Evolutionary conservation across 2,113 vertebrate species (phyloP).

Genomic region (Nesogale talazaci): DNA sequence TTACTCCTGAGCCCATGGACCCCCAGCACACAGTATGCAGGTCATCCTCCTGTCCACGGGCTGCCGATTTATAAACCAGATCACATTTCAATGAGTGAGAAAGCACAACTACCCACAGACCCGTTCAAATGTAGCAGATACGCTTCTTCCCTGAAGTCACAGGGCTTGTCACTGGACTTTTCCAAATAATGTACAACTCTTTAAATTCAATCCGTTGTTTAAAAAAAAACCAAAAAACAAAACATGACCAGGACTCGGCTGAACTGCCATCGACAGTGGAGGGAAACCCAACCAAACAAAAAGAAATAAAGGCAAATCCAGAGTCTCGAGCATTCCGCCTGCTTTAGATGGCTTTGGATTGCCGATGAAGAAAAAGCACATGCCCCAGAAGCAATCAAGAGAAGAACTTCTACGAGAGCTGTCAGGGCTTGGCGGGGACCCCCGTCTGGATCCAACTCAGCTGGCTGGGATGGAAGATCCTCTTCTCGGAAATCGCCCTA

Average conservation of each 20-base stretch:
- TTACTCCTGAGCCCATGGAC: neutral
- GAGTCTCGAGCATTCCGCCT: neutral
- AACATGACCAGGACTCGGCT: constrained; percentile 24
- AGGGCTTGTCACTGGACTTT: neutral
- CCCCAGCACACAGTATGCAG: neutral
- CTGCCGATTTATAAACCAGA: neutral
- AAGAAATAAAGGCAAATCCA: constrained; percentile 13
- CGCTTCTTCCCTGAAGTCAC: rapidly evolving
- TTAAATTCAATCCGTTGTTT: constrained; percentile 47
- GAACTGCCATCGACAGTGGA: constrained; percentile 7
- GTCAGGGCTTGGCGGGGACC: neutral
- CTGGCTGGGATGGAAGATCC: rapidly evolving
- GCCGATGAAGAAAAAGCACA: constrained; percentile 57
- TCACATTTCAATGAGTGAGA: neutral
- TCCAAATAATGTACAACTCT: neutral
- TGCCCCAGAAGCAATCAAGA: constrained; percentile 60
- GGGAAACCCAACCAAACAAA: no score
- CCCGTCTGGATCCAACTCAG: no score
- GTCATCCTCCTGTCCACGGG: neutral
- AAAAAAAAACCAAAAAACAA: no score
- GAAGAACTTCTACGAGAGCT: neutral
- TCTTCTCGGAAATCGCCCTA: neutral
- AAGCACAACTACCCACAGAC: rapidly evolving
- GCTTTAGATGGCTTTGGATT: constrained; percentile 31
- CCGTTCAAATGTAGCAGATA: rapidly evolving